Conservation (phyloP, 2,888 invertebrate species). For the Erpobdella octoculata region DNA sequence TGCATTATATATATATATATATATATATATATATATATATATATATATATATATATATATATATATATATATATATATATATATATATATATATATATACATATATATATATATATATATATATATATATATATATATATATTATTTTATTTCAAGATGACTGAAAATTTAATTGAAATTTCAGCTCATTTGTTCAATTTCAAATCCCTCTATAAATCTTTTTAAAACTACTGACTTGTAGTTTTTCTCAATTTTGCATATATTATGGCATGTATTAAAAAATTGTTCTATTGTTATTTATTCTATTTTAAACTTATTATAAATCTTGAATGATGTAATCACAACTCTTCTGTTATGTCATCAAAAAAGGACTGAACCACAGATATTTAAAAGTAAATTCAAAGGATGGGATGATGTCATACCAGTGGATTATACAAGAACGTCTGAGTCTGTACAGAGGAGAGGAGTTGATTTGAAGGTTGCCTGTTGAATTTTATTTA, state of each 20-base stretch:
- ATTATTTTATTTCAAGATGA: too few species aligned
- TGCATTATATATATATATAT: conserved; percentile 43
- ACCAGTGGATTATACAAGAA: conserved; percentile 91
- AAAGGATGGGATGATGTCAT: conserved; percentile 97
- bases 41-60: not conserved
- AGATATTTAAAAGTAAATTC: conserved; percentile 90
- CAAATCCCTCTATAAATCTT: too few species aligned
- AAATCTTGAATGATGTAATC: not conserved
- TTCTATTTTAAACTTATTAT: not conserved
- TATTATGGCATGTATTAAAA: not conserved
- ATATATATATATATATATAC: not conserved
- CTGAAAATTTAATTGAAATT: too few species aligned
- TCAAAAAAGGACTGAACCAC: conserved; percentile 53
- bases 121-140: not conserved
- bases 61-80: not conserved
- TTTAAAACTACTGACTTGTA: not conserved
- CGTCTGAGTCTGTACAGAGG: conserved; percentile 88
- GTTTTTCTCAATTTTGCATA: not conserved
- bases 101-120: not conserved
- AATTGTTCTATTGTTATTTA: not conserved
- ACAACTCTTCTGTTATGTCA: not conserved
- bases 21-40: not conserved
- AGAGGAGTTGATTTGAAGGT: conserved; percentile 84
- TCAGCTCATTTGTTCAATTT: too few species aligned
- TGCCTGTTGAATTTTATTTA: not conserved